Base-by-base conservation (phyloP, 2,113 vertebrate species). In the Siphamia tubifer region DNA sequence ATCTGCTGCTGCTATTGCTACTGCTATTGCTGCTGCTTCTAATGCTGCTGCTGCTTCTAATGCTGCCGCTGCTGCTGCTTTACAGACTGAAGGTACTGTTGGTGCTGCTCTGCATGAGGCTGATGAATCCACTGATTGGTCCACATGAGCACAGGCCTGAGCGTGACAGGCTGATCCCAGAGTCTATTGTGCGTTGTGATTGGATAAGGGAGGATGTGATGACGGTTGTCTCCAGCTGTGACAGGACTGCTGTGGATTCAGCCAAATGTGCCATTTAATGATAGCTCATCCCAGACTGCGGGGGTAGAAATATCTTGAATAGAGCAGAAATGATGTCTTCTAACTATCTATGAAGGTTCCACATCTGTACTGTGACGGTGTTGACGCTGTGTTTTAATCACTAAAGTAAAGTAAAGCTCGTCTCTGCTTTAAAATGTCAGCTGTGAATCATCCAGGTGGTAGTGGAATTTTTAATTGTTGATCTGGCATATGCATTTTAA, bases 91-190 rank as follows among this genome's bases (percentile, higher is more conserved):
- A 87, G 86, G 84, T 87, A 87, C n/a, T n/a, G n/a, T n/a, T n/a
- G 87, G 86, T 83, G 81, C 77, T 38, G 71, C 86, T 47, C 86
- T 68, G 83, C 89, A 83, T 87, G 87, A 80, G 57, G 83, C 81
- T 90, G 85, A 90, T 88, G 87, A 90, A 78, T 77, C 52, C 86
- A 30, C 79, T 88, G 87, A 91, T 86, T 87, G 89, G 84, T 68
- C 70, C 74, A 81, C 70, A 75, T 74, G 58, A 78, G 66, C 68
- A 79, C 49, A 52, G 69, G 66, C 56, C 48, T 45, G 64, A 67
- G 61, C 28, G 52, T 49, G 77, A 81, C 73, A 31, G 73, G 60
- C 82, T 60, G 72, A 74, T 81, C 58, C 42, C n/a, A n/a, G 40
- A 49, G 16, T 54, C 76, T 55, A 79, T 88, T 90, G 84, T 85